phyloP scores from a whole-genome alignment of 2,797 vertebrate genomes.

The Gambusia yucatana region DNA sequence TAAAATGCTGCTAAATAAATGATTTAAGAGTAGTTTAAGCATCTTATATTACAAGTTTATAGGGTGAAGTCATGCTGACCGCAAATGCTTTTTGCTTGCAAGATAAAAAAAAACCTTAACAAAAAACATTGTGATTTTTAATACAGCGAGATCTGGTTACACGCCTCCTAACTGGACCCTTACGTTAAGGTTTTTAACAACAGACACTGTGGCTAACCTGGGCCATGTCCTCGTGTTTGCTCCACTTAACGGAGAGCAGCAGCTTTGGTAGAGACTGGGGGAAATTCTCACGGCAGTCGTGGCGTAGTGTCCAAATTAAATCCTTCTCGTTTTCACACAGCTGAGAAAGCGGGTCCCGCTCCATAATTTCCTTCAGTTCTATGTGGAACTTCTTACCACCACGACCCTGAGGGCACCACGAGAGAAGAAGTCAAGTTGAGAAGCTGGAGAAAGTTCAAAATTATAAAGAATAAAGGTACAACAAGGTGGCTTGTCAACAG shows the following conservation, averaged over 20 bases:
- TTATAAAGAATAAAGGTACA: neutral
- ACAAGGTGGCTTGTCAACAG: neutral
- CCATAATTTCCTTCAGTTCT: slow-evolving; percentile 98
- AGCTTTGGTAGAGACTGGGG: slow-evolving; percentile 96
- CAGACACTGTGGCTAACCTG: slow-evolving; percentile 82
- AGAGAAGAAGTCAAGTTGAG: neutral
- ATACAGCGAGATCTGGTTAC: neutral
- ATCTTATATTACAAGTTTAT: neutral
- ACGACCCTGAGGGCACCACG: slow-evolving; percentile 83
- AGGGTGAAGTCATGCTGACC: neutral
- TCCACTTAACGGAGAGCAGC: slow-evolving; percentile 97
- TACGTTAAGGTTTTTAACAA: neutral
- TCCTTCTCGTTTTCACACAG: slow-evolving; percentile 99
- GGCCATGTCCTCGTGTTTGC: slow-evolving; percentile 98
- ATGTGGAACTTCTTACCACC: slow-evolving; percentile 97
- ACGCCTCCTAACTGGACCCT: neutral
- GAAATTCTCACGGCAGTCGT: slow-evolving; percentile 94
- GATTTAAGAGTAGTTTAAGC: neutral
- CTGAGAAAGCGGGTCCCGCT: slow-evolving; percentile 94
- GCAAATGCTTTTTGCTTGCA: neutral
- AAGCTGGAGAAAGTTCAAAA: neutral
- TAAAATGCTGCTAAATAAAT: neutral
- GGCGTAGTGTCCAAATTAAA: slow-evolving; percentile 95
- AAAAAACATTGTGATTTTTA: neutral
- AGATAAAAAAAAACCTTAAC: neutral